Evolutionary conservation across 2,113 vertebrate genomes (phyloP).

Genomic region (Delphinus delphis): DNA sequence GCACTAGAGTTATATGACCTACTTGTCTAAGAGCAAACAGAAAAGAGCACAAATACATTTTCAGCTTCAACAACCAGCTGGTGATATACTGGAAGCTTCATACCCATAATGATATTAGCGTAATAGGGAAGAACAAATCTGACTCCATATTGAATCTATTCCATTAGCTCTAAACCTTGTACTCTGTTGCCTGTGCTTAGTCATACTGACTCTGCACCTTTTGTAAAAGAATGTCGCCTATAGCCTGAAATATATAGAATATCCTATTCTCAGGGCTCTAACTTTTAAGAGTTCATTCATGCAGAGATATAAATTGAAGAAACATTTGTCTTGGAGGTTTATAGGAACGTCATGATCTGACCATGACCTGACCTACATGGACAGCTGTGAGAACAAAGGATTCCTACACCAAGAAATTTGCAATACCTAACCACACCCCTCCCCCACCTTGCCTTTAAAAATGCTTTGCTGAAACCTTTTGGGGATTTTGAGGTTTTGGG

Average conservation of each 20-base stretch:
- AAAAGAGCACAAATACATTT: background rate
- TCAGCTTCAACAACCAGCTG: background rate
- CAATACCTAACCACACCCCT: background rate
- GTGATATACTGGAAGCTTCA: background rate
- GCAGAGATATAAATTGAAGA: background rate
- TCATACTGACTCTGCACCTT: background rate
- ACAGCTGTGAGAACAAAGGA: background rate
- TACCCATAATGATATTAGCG: background rate
- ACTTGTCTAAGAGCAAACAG: background rate
- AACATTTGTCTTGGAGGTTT: background rate
- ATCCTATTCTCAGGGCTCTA: background rate
- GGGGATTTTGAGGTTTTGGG: background rate
- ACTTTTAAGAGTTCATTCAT: background rate
- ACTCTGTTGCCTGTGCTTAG: background rate
- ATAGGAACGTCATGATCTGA: background rate
- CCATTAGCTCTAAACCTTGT: background rate
- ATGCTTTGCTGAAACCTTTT: background rate
- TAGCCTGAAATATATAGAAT: background rate
- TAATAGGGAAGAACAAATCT: background rate
- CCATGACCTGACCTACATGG: background rate
- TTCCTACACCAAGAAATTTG: background rate
- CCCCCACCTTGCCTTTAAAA: background rate
- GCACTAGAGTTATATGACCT: no score
- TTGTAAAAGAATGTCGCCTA: background rate
- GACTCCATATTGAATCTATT: background rate